Conservation (phyloP, 2,797 vertebrate genomes). For the Lithobates sylvaticus region DNA sequence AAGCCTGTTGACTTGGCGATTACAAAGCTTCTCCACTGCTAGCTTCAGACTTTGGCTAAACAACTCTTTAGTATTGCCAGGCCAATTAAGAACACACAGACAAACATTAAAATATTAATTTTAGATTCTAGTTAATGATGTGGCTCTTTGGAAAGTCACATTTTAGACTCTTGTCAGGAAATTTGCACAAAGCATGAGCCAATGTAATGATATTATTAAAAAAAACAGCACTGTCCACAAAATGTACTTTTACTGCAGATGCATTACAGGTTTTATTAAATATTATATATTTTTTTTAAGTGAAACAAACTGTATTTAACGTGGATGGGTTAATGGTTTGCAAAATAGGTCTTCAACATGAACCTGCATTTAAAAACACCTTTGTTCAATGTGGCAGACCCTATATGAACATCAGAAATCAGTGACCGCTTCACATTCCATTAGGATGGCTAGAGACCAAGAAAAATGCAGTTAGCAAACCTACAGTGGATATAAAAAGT, state of each 20-base stretch:
- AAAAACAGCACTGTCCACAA: no score
- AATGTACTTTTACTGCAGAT: not conserved
- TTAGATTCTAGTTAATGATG: conserved; percentile 60
- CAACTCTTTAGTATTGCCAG: conserved; percentile 45
- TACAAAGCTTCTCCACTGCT: conserved; percentile 4
- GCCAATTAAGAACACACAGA: conserved; percentile 57
- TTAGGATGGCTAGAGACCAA: no score
- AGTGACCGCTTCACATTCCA: no score
- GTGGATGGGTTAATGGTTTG: no score
- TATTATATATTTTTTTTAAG: not conserved
- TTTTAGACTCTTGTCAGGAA: conserved; percentile 41
- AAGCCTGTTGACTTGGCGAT: conserved; percentile 46
- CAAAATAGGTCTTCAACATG: no score
- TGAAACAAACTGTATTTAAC: not conserved
- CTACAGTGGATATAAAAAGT: no score
- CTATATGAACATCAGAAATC: no score
- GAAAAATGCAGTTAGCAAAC: no score
- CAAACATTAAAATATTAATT: conserved; percentile 62
- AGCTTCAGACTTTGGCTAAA: not conserved
- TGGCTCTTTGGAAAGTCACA: conserved; percentile 58
- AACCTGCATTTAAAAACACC: no score
- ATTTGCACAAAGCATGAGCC: conserved; percentile 1
- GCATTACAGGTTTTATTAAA: not conserved
- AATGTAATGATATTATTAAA: conserved; percentile 37
- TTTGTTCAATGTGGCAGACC: no score